Evolutionary conservation across 1,140 invertebrate genomes (phyloP), one percentile per base, ranked within the genome.

Genomic region (Sipha flava): DNA sequence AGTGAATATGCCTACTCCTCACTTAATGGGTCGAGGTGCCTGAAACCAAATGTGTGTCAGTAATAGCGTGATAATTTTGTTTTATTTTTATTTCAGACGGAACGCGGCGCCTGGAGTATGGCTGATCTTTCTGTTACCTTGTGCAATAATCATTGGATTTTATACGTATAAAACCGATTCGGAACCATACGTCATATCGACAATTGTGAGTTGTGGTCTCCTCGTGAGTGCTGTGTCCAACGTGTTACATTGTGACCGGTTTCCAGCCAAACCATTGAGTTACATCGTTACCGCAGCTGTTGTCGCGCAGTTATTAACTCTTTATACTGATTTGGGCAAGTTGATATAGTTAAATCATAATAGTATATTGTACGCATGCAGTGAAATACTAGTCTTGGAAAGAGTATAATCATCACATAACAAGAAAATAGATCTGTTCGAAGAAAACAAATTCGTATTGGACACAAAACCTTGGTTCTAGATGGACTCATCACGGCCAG

Each of bases 101-200:
- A 86, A 88, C 81, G 85, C 85, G 31, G 85, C 84, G 37, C 82
- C 85, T 80, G 89, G 89, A 83, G 82, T 88, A 83, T 90, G 89
- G 89, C 82, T 90, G 45, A 85, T 86, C 43, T 86, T 86, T 59
- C 82, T 89, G 43, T 82, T 88, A 26, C 89, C 89, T 18, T 80
- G 86, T 26, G 85, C 86, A 64, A 84, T 89, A 47, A 82, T 86
- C 16, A 16, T 26, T 0, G 79, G 81, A 10, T 16, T 34, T 23
- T 75, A 14, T 21, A 81, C 54, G 7, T 81, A 62, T 62, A 54
- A 64, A 31, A 68, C 59, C 26, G 47, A 77, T 23, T 82, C 79
- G 43, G 64, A 80, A 29, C 68, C 68, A 0, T 83, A 83, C 70
- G 59, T 49, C 23, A 73, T 80, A 2, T 79, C 81, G 2, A 49